Percentiles rank a stretch among this genome's conserved stretches.
Conservation (phyloP, 2,113 vertebrate genomes). For the Pungitius pungitius region DNA sequence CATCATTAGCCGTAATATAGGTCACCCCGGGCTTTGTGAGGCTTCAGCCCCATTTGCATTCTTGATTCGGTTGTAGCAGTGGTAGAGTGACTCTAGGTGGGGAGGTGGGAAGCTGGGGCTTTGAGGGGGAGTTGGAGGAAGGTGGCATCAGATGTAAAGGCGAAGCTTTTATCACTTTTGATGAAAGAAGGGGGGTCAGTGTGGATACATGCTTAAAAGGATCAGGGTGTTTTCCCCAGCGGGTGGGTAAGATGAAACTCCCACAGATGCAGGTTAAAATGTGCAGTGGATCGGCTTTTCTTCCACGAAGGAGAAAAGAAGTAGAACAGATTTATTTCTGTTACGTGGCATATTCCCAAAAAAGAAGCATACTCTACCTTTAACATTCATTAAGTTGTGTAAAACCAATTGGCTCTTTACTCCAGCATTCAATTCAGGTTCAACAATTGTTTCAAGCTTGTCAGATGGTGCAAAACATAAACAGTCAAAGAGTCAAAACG, state of each 20-base stretch:
- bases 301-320: slow-evolving; percentile 7
- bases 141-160: slow-evolving; percentile 70
- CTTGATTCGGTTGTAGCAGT: slow-evolving; percentile 79
- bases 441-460: background rate
- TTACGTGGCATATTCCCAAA: background rate
- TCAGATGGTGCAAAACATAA: slow-evolving; percentile 1
- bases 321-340: slow-evolving; percentile 2
- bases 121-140: slow-evolving; percentile 17
- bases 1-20: slow-evolving; percentile 86
- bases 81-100: slow-evolving; percentile 61
- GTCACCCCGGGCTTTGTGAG: slow-evolving; percentile 83
- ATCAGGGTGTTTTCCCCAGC: slow-evolving; percentile 63
- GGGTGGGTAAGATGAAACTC: slow-evolving; percentile 63
- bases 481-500: background rate
- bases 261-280: slow-evolving; percentile 54
- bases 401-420: background rate
- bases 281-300: slow-evolving; percentile 27
- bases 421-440: slow-evolving; percentile 3
- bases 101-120: slow-evolving; percentile 58
- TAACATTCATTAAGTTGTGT: slow-evolving; percentile 7
- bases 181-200: slow-evolving; percentile 77
- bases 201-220: slow-evolving; percentile 70
- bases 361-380: slow-evolving; percentile 5
- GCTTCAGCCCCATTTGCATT: slow-evolving; percentile 81
- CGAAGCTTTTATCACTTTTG: slow-evolving; percentile 77